phyloP scores from a whole-genome alignment of 2,113 vertebrate genomes.

The Lucifuga dentata region DNA sequence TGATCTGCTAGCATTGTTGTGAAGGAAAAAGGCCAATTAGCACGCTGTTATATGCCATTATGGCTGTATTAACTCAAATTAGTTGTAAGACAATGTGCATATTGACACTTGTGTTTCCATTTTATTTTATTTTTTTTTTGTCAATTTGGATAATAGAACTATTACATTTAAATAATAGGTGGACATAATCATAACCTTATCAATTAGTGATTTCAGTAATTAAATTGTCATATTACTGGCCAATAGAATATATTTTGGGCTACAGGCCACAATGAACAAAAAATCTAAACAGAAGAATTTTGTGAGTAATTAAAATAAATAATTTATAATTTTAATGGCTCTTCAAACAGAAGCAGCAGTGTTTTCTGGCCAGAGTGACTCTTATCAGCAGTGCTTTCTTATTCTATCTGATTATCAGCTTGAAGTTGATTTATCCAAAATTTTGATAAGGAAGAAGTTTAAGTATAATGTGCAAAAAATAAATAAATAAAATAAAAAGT shows the following conservation, averaged over 20 bases:
- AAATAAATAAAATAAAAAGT: not conserved
- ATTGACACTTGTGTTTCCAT: slow-evolving; percentile 52
- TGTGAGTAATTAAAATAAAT: no score
- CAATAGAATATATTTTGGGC: not conserved
- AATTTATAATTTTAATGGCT: no score
- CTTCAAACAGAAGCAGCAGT: no score
- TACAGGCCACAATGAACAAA: not conserved
- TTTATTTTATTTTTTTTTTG: no score
- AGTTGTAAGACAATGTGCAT: slow-evolving; percentile 90
- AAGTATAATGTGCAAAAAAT: not conserved
- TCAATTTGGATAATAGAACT: not conserved
- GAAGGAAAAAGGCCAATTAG: slow-evolving; percentile 91
- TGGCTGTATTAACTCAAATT: slow-evolving; percentile 95
- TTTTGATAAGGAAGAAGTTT: not conserved
- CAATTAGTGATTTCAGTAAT: no score
- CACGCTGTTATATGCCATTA: slow-evolving; percentile 92
- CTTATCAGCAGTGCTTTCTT: not conserved
- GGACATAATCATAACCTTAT: no score
- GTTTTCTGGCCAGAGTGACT: no score
- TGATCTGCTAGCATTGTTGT: slow-evolving; percentile 92
- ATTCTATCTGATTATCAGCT: not conserved
- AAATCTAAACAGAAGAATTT: no score
- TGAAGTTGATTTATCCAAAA: not conserved
- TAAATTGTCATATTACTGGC: no score
- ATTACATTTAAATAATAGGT: not conserved